Conservation (phyloP, 2,888 invertebrate species). For the Eupithecia vulgata region DNA sequence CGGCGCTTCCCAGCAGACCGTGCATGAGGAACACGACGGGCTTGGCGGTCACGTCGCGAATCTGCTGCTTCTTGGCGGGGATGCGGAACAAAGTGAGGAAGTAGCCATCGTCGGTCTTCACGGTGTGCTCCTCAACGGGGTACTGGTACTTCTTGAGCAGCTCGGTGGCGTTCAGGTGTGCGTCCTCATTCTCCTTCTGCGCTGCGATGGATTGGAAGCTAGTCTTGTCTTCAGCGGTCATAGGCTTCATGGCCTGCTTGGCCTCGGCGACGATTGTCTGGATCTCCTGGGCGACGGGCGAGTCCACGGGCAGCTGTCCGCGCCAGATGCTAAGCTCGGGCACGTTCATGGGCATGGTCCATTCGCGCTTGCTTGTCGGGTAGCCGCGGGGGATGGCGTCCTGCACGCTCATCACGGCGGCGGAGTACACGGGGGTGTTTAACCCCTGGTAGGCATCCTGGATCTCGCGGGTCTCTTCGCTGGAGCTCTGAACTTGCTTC, state of each 20-base stretch:
- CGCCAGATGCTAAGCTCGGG: conserved; percentile 52
- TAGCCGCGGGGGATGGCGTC: conserved; percentile 16
- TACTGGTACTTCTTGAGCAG: conserved; percentile 68
- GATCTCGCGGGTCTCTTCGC: conserved; percentile 43
- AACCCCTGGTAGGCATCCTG: conserved; percentile 38
- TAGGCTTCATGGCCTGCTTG: conserved; percentile 62
- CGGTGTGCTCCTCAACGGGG: conserved; percentile 66
- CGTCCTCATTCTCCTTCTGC: conserved; percentile 53
- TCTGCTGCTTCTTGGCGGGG: conserved; percentile 56
- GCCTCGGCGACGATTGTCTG: conserved; percentile 67
- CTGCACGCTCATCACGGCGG: conserved; percentile 48
- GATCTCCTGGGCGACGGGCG: conserved; percentile 54
- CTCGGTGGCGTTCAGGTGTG: conserved; percentile 61
- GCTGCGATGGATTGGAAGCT: conserved; percentile 58
- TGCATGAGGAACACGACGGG: conserved; percentile 84
- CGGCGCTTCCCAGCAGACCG: conserved; percentile 87
- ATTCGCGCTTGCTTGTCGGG: conserved; percentile 35
- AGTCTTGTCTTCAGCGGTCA: conserved; percentile 60
- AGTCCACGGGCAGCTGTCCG: conserved; percentile 22
- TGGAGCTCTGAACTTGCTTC: conserved; percentile 33
- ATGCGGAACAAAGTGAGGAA: conserved; percentile 73
- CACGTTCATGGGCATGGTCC: conserved; percentile 7
- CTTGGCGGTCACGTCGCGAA: conserved; percentile 53
- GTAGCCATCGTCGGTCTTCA: conserved; percentile 77
- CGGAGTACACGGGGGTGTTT: conserved; percentile 47